Evolutionary conservation across 2,113 vertebrate species (phyloP), one percentile per base, ranked within the genome.

Genomic region (Pimephales promelas): DNA sequence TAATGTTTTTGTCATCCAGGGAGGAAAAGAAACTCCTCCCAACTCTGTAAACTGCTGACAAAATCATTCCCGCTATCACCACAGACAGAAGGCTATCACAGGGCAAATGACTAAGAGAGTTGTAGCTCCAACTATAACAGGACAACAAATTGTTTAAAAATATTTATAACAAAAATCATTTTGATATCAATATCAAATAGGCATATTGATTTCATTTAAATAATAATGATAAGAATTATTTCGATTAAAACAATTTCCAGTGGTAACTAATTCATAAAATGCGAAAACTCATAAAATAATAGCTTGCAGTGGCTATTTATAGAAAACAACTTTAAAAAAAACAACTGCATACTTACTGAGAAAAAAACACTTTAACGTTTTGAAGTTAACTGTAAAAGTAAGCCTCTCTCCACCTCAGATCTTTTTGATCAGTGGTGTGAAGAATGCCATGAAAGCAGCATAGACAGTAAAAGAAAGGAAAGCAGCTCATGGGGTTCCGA

Each of bases 1-100:
- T 68, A 78, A 59, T 45, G n/a, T 83, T 1, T 73, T 49, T 28
- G 26, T 26, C 40, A 31, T 24, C 10, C 4, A 64, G 36, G 16
- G 20, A 71, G 22, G 40, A 14, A 79, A 34, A 59, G 0, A 62
- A 61, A 73, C 78, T 49, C 45, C 57, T 40, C 54, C 7, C 54
- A 62, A 54, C 57, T 64, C 26, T 79, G 59, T 28, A 79, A 79
- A 82, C 54, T 84, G 86, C 86, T 84, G 83, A 84, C 72, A 83
- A 13, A 36, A 20, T 16, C 49, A 68, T 20, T 77, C 36, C n/a
- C 16, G 0, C 34, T 22, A 20, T 79, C 24, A n/a, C n/a, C n/a
- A n/a, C n/a, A n/a, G n/a, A n/a, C n/a, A n/a, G n/a, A n/a, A n/a
- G n/a, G n/a, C n/a, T n/a, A n/a, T n/a, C n/a, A n/a, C n/a, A n/a